Evolutionary conservation across 64 coral and sea anemone genomes (phyloP), one percentile per base, ranked within the genome.

Genomic region (Stichodactyla mertensii): DNA sequence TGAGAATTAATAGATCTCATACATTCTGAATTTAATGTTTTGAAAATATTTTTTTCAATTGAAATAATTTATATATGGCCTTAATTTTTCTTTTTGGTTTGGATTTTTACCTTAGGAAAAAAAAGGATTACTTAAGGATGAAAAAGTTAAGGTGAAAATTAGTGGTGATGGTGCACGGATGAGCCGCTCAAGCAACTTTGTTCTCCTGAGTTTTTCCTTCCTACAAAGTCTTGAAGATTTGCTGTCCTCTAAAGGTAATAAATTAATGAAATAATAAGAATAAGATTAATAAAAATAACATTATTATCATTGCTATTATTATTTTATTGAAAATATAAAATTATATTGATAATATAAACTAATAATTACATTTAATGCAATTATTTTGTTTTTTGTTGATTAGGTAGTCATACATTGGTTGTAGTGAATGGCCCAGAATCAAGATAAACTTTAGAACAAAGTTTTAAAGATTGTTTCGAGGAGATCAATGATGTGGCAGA

Each of bases 181-280:
- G 87, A 80, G 77, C 61, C 59, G 55, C 19, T 16, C 64, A 51
- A 88, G 52, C 13, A 80, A 80, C n/a, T 88, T 88, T 64, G 66
- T 91, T 6, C 57, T 91, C 15, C 52, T 87, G 36, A 87, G 84
- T 55, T 87, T 91, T 64, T 56, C 84, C 14, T 55, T 87, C 26
- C 78, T 91, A 3, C 85, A 87, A 60, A 36, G 79, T 7, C 58
- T 54, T 19, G 84, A 87, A 20, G 64, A 82, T 12, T 55, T 91
- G 36, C 78, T 91, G 51, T 91, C 89, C 54, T 87, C 89, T 22
- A 91, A 91, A 91, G 89, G 84, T 87, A 36, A 70, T 0, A 70
- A 23, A n/a, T n/a, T 22, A 8, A 22, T 20, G 19, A 7, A 24
- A 24, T 70, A n/a, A n/a, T n/a, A n/a, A n/a, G n/a, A n/a, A n/a